Percentiles rank a stretch among this genome's conserved stretches.
phyloP scores from a whole-genome alignment of 2,888 invertebrate genomes.

The Lasius platythorax region DNA sequence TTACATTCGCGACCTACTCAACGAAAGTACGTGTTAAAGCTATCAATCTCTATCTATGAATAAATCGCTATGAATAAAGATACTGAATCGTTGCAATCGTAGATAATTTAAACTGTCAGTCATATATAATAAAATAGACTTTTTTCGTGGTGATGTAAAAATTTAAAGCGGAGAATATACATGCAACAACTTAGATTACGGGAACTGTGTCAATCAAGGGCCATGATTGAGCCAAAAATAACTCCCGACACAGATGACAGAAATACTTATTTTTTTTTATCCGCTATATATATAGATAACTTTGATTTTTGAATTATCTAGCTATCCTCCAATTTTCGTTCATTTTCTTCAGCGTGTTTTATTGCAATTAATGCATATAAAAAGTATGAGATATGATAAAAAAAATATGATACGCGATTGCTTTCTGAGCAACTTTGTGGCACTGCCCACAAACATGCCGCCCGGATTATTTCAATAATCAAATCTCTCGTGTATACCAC shows the following conservation, averaged over 20 bases:
- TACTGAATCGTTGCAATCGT: background rate
- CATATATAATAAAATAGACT: background rate
- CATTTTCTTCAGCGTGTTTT: background rate
- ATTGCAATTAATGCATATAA: background rate
- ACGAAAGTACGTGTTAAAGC: background rate
- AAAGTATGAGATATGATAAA: background rate
- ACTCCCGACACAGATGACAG: background rate
- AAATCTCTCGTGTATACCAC: background rate
- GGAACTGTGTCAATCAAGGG: background rate
- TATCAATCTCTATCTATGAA: background rate
- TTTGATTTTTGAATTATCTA: background rate
- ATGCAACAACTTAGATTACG: background rate
- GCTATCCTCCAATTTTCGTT: background rate
- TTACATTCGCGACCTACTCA: background rate
- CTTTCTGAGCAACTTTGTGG: background rate
- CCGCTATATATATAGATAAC: background rate
- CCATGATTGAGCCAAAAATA: background rate
- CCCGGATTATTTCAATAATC: constrained; percentile 17
- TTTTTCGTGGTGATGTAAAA: background rate
- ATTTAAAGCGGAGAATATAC: background rate
- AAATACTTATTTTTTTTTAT: background rate
- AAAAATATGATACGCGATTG: background rate
- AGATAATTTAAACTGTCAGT: background rate
- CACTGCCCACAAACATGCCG: background rate
- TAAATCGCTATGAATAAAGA: background rate